These are phyloP conservation scores for Laodelphax striatellus DNA, from an alignment of 1,140 invertebrate genomes.

Conservation along the genomic window DNA sequence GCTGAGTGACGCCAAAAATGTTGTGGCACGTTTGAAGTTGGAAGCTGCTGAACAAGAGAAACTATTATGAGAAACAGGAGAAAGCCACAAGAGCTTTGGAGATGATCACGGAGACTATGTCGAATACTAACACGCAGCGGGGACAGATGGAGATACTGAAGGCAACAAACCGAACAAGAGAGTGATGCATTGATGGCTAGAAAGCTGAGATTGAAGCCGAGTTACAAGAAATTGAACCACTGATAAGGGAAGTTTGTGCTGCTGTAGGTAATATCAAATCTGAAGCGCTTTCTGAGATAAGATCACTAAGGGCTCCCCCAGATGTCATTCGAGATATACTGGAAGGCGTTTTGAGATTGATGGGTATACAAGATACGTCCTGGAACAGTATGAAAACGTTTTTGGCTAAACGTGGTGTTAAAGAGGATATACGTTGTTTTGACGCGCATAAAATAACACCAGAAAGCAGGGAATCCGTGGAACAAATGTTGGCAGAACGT, in stretches of 20 bases:
- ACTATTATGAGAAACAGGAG: constrained; percentile 72
- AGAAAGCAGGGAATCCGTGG: constrained; percentile 73
- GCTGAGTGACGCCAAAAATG: constrained; percentile 69
- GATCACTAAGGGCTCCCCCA: constrained; percentile 90
- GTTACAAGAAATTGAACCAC: constrained; percentile 83
- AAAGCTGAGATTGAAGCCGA: constrained; percentile 86
- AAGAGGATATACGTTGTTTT: constrained; percentile 92
- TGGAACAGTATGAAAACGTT: constrained; percentile 99
- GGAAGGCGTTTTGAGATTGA: constrained; percentile 91
- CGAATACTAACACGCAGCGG: constrained; percentile 82
- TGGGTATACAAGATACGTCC: constrained; percentile 96
- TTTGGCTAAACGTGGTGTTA: constrained; percentile 87
- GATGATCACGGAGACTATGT: constrained; percentile 90
- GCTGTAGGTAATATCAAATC: constrained; percentile 92
- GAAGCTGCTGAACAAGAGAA: constrained; percentile 77
- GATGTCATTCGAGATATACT: constrained; percentile 93
- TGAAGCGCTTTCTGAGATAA: constrained; percentile 88
- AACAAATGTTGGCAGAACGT: constrained; percentile 64
- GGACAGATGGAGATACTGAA: constrained; percentile 86
- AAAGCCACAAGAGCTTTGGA: constrained; percentile 84
- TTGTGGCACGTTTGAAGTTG: constrained; percentile 79
- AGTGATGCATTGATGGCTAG: constrained; percentile 65
- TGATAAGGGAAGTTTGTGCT: constrained; percentile 74
- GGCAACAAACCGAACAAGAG: constrained; percentile 76
- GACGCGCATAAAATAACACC: constrained; percentile 80